Conservation (phyloP, 2,113 vertebrate species). For the Lucifuga dentata region DNA sequence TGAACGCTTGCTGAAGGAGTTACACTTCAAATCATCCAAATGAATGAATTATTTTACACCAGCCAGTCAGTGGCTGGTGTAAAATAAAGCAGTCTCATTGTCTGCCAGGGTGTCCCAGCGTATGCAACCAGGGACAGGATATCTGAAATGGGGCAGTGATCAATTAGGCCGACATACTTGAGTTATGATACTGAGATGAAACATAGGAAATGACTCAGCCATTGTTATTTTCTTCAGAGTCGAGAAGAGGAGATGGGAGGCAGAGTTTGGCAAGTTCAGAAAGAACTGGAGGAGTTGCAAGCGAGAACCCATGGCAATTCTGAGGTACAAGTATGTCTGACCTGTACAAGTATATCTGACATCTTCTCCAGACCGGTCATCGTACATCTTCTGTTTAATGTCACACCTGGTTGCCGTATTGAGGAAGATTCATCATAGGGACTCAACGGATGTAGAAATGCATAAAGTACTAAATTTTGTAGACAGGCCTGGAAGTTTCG, state of each 20-base stretch:
- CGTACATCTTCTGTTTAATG: slow-evolving; percentile 25
- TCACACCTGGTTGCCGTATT: slow-evolving; percentile 2
- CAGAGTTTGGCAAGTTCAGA: slow-evolving; percentile 90
- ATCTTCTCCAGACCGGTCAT: slow-evolving; percentile 6
- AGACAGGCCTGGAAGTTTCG: slow-evolving; percentile 18
- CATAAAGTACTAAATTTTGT: slow-evolving; percentile 33
- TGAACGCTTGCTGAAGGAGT: slow-evolving; percentile 21
- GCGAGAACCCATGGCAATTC: slow-evolving; percentile 68
- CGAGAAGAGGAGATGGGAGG: slow-evolving; percentile 96
- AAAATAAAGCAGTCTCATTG: background rate
- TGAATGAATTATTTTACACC: too few relatives aligned
- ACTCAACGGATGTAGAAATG: slow-evolving; percentile 38
- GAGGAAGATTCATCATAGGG: slow-evolving; percentile 1
- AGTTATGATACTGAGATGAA: slow-evolving; percentile 59
- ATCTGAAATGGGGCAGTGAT: slow-evolving; percentile 22
- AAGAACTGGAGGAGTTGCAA: slow-evolving; percentile 88
- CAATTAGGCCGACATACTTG: slow-evolving; percentile 44
- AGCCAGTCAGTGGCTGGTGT: background rate
- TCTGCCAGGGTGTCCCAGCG: slow-evolving; percentile 12
- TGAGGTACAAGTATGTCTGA: slow-evolving; percentile 77
- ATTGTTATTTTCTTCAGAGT: slow-evolving; percentile 76
- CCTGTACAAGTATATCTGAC: too few relatives aligned
- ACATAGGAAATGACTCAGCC: slow-evolving; percentile 59
- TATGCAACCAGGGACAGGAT: too few relatives aligned
- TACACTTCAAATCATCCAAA: too few relatives aligned